phyloP scores from a whole-genome alignment of 2,888 invertebrate species.

The Gastrophysa polygoni region DNA sequence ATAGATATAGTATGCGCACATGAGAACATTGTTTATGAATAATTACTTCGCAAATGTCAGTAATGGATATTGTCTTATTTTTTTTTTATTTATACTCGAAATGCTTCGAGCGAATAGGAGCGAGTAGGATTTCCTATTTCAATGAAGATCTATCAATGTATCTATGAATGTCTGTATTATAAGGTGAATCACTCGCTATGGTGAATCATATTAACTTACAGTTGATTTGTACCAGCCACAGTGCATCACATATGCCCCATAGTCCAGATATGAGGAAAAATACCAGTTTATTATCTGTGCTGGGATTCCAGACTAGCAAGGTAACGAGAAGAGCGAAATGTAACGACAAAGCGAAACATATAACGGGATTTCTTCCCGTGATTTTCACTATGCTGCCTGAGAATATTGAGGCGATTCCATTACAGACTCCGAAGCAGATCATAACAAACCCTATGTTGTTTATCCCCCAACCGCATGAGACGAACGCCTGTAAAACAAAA shows the following conservation, averaged over 20 bases:
- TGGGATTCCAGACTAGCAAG: conserved; percentile 75
- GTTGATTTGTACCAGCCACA: conserved; percentile 92
- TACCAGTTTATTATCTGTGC: conserved; percentile 68
- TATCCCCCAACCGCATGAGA: conserved; percentile 87
- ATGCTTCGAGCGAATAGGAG: too few relatives aligned
- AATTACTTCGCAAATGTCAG: too few relatives aligned
- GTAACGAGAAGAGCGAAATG: conserved; percentile 73
- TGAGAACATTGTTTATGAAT: too few relatives aligned
- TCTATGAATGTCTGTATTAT: too few relatives aligned
- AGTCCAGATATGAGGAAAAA: conserved; percentile 82
- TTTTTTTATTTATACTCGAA: too few relatives aligned
- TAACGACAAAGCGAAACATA: conserved; percentile 73
- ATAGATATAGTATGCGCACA: too few relatives aligned
- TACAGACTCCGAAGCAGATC: conserved; percentile 90
- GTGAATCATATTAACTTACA: too few relatives aligned
- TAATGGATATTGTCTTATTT: too few relatives aligned
- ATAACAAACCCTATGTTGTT: conserved; percentile 91
- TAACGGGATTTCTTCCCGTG: conserved; percentile 80
- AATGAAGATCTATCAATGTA: too few relatives aligned
- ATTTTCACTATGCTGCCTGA: conserved; percentile 81
- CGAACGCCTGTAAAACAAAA: conserved; percentile 85
- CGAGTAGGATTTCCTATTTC: too few relatives aligned
- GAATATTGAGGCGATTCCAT: conserved; percentile 83
- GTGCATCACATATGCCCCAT: conserved; percentile 89
- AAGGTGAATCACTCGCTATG: too few relatives aligned